Base-by-base conservation (phyloP, 92 coral and sea anemone genomes). In the Phymanthus crucifer region DNA sequence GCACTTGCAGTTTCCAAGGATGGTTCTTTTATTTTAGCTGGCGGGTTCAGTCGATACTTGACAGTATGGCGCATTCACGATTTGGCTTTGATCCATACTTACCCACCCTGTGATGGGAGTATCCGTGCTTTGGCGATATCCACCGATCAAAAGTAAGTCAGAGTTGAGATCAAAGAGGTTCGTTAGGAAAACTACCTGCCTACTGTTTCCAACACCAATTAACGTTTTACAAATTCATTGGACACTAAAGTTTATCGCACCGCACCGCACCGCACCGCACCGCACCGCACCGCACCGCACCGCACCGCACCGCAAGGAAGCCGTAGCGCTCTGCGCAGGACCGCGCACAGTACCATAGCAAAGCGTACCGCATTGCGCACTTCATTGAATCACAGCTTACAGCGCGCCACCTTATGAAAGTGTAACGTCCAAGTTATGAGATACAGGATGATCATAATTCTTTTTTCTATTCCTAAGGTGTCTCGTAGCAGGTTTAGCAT, bases 91-190 rank as follows among this genome's bases (percentile, higher is more conserved):
- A 85, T 95, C 0, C 99, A 95, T 82, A 87, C 91, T 19, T 95
- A 90, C 73, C 98, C 95, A 16, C 94, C 93, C 34, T 95, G 98
- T 81, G 99, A 93, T 40, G 91, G 99, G 50, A 95, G 99, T 74
- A 91, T 95, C 23, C 90, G 99, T 57, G 97, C 98, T 24, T 80
- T 95, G 10, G 87, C 87, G 29, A 79, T 95, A 85, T 95, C 99
- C 26, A 92, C 91, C 8, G 99, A 95, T 66, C 93, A 94, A 86
- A 93, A 93, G 99, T 91, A 81, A 52, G 75, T 34, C 13, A 0
- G 23, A 7, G 32, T 24, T 19, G 19, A 19, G 7, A 54, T 54
- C 5, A 7, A 19, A 54, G 23, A 54, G 10, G n/a, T 9, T 23
- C n/a, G 10, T 0, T 54, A 4, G 10, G 6, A 5, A 54, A 19